Base-by-base conservation (phyloP, 2,888 invertebrate species). In the Trissolcus japonicus region DNA sequence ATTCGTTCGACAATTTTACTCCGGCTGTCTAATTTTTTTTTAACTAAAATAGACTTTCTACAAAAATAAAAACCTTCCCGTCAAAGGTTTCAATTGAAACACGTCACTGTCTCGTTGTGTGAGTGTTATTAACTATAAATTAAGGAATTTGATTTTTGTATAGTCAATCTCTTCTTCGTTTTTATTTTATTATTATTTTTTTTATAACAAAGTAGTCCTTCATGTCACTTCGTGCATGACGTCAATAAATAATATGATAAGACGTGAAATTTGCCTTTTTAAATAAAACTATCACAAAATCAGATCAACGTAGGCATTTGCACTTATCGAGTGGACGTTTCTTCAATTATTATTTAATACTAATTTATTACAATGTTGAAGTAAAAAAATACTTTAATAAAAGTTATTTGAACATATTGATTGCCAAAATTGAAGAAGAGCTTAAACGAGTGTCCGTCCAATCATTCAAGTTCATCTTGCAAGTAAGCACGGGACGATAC, bases 391-490 rank as follows among this genome's bases (percentile, higher is more conserved):
- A 35, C 9, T 11, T 35, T 46, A 46, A 16, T 16, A 13, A 46
- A 46, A 46, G 14, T 46, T 14, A 14, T n/a, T 46, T 46, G 4
- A 16, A n/a, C 16, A 16, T 46, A 16, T n/a, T 16, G 7, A 46
- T 19, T 19, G 19, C n/a, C 6, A 53, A 53, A 53, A 35, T 55
- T 55, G n/a, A 19, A 11, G 40, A 63, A 41, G 63, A 72, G 19
- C 65, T 72, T 16, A 19, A 72, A 60, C 50, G 14, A 72, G 63
- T 72, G 59, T 6, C 11, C n/a, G 7, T 6, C 6, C 48, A 65
- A 41, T 60, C 59, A 41, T 72, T 72, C 48, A 57, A 72, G 60
- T 61, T 66, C 60, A 61, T 61, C 35, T 35, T 46, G 21, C 51
- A 19, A 65, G 16, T 54, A 16, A 17, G 11, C 51, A 61, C 29